Conservation (phyloP, 2,113 vertebrate species). For the Nansenia antarctica region DNA sequence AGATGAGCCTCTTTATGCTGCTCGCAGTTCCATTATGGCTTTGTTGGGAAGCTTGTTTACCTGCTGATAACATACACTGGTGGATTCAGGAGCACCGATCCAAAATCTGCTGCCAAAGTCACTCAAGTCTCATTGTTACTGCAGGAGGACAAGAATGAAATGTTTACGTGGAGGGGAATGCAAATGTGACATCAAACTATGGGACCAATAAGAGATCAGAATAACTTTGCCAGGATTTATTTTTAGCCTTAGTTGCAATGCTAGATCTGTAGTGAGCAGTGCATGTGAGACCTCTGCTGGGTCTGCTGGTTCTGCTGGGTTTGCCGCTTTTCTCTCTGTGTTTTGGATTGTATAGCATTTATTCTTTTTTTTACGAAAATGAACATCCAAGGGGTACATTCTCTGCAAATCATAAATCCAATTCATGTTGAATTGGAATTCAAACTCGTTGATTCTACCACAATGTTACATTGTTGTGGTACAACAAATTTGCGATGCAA, state of each 20-base stretch:
- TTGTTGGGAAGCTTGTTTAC: constrained; percentile 86
- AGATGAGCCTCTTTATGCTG: constrained; percentile 81
- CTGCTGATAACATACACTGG: constrained; percentile 86
- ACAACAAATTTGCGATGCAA: too few relatives aligned
- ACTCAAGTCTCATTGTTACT: constrained; percentile 84
- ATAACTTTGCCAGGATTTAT: constrained; percentile 80
- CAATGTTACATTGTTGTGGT: too few relatives aligned
- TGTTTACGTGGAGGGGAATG: constrained; percentile 79
- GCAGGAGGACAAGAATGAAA: constrained; percentile 78
- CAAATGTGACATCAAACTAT: constrained; percentile 83
- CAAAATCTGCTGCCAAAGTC: constrained; percentile 83
- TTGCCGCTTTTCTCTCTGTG: constrained; percentile 53
- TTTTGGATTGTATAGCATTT: constrained; percentile 35
- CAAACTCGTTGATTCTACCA: neutral
- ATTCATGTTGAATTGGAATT: neutral
- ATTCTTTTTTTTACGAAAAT: constrained; percentile 19
- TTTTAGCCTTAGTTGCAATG: constrained; percentile 77
- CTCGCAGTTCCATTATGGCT: constrained; percentile 82
- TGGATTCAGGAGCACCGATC: constrained; percentile 82
- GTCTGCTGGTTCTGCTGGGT: too few relatives aligned
- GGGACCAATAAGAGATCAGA: constrained; percentile 79
- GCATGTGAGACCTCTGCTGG: constrained; percentile 67
- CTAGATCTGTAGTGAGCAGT: constrained; percentile 64
- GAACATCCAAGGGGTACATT: constrained; percentile 13
- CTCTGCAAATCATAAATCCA: neutral